These are phyloP conservation scores for Tamandua tetradactyla DNA, from an alignment of 2,797 vertebrate species.

Conservation along the genomic window DNA sequence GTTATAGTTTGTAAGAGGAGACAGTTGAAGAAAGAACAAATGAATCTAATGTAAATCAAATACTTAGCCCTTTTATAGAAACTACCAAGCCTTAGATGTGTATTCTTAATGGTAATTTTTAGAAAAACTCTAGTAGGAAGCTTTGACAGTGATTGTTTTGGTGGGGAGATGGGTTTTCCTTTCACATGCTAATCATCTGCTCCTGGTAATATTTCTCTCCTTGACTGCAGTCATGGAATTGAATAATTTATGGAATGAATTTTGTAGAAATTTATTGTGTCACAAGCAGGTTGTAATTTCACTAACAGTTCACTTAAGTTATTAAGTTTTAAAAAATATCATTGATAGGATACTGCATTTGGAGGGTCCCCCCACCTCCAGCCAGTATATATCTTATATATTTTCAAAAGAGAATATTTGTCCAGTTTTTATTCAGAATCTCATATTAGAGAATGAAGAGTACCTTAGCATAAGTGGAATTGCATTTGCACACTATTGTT, in stretches of 20 bases:
- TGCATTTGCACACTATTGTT: slow-evolving; percentile 87
- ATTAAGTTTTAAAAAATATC: slow-evolving; percentile 88
- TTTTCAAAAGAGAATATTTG: slow-evolving; percentile 89
- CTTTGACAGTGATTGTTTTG: slow-evolving; percentile 89
- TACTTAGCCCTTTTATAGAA: slow-evolving; percentile 87
- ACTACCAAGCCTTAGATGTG: slow-evolving; percentile 87
- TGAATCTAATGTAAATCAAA: slow-evolving; percentile 89
- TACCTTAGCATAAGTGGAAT: slow-evolving; percentile 87
- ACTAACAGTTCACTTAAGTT: slow-evolving; percentile 92
- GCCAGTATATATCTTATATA: slow-evolving; percentile 86
- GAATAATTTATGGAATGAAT: slow-evolving; percentile 92
- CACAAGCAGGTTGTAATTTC: slow-evolving; percentile 91
- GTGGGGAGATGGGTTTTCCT: slow-evolving; percentile 87
- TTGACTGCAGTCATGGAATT: slow-evolving; percentile 87
- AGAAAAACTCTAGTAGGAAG: slow-evolving; percentile 86
- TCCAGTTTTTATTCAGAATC: slow-evolving; percentile 89
- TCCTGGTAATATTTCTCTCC: slow-evolving; percentile 87
- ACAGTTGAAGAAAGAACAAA: slow-evolving; percentile 89
- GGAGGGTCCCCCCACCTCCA: slow-evolving; percentile 73
- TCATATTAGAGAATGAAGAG: slow-evolving; percentile 82
- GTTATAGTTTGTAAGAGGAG: slow-evolving; percentile 84
- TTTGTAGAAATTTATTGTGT: slow-evolving; percentile 91
- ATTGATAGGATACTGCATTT: slow-evolving; percentile 84
- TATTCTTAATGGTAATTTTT: slow-evolving; percentile 88
- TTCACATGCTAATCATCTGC: slow-evolving; percentile 91